Evolutionary conservation across 2,888 invertebrate genomes (phyloP), one percentile per base, ranked within the genome.

Genomic region (Plagodis pulveraria): DNA sequence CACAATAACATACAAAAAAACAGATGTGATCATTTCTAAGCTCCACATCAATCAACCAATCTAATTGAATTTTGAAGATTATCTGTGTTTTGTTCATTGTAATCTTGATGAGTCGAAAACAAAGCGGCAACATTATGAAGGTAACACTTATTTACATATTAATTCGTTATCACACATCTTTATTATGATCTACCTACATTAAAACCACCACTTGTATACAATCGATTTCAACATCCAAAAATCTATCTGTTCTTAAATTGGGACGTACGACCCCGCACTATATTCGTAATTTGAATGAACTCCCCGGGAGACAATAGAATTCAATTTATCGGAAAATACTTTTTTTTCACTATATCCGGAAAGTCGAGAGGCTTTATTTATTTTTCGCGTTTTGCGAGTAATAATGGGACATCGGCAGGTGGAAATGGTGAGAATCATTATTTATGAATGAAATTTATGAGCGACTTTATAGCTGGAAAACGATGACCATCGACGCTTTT

Each of bases 311-410:
- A 70, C 68, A 70, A 70, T 63, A 63, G 68, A 64, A 67, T 68
- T 68, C 70, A 70, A 70, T 70, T 68, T 70, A 65, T 64, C 10
- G 62, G 70, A 65, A 65, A 66, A 68, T 66, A 64, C 61, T 62
- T 48, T 58, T 62, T 63, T 66, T 62, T 57, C 50, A 44, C 46
- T 53, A 48, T 41, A 12, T 12, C 42, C 42, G 12, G 10, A 40
- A 10, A 40, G 40, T 8, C 50, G 7, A 32, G 44, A 50, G 36
- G n/a, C 50, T 49, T 59, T 50, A 47, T 56, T 56, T 60, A 56
- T 52, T 44, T 50, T 52, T 48, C 5, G 11, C n/a, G 11, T 5
- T 40, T 40, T 40, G 8, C 22, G 56, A 51, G 44, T 22, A 62
- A 64, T 66, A 63, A 62, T 60, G 49, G 58, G 10, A 34, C 35